phyloP scores from a whole-genome alignment of 2,113 vertebrate species.

The Mormoops blainvillei region DNA sequence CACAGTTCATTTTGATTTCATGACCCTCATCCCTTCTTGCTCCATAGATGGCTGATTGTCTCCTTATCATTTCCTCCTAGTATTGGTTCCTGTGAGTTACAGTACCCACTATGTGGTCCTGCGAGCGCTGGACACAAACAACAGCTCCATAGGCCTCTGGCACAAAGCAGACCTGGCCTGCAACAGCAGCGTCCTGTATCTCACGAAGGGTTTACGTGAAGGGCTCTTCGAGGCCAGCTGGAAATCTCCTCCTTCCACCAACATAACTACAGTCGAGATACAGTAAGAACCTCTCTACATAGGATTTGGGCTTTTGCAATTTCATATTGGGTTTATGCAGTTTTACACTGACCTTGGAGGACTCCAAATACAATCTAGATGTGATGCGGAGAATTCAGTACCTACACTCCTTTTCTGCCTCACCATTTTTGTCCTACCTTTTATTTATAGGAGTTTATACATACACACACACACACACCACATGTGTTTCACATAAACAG shows the following conservation, averaged over 20 bases:
- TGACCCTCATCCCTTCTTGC: neutral
- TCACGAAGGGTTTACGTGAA: fast-evolving
- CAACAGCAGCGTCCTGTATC: neutral
- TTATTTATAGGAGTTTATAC: neutral
- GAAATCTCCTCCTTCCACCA: neutral
- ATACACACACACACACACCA: neutral
- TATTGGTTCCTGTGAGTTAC: neutral
- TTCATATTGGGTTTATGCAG: neutral
- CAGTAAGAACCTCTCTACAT: slow-evolving; percentile 50
- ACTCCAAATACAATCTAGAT: neutral
- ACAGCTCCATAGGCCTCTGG: slow-evolving; percentile 31
- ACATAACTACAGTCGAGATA: neutral
- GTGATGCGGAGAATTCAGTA: neutral
- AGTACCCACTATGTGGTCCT: neutral
- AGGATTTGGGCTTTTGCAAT: neutral
- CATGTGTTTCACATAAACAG: neutral
- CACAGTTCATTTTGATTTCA: neutral
- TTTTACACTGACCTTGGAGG: neutral
- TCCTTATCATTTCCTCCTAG: slow-evolving; percentile 45
- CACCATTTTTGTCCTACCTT: neutral
- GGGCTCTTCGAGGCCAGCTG: fast-evolving
- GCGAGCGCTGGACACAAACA: neutral
- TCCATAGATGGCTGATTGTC: neutral
- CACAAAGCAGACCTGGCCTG: fast-evolving
- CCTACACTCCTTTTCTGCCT: neutral